Conservation (phyloP, 2,797 vertebrate species). For the Pitangus sulphuratus region DNA sequence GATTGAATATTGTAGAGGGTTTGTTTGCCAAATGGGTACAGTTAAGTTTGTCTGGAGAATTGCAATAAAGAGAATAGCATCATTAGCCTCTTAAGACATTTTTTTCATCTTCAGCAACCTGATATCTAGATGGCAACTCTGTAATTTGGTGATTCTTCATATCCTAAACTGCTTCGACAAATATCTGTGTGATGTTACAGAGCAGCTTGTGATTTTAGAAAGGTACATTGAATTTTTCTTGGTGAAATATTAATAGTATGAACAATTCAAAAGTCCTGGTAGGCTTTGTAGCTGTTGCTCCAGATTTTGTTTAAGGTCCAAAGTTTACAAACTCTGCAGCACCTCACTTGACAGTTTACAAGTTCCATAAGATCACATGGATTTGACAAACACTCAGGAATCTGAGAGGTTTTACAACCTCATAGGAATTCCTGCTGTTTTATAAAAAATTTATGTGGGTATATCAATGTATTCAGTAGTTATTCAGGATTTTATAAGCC, state of each 20-base stretch:
- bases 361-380: not conserved
- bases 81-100: not conserved
- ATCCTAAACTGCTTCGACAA: not conserved
- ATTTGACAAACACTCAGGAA: not conserved
- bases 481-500: not conserved
- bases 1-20: not conserved
- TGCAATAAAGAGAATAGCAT: not conserved
- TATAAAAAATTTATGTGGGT: not conserved
- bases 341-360: not conserved
- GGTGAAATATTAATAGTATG: not conserved
- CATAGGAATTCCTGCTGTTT: not conserved
- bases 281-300: not conserved
- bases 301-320: not conserved
- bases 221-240: not conserved
- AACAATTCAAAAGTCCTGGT: not conserved
- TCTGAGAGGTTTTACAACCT: not conserved
- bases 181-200: not conserved
- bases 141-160: not conserved
- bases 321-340: not conserved
- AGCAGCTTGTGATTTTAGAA: not conserved
- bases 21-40: not conserved
- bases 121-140: accelerated
- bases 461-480: not conserved
- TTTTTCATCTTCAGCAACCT: not conserved
- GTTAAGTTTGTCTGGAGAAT: not conserved